Conservation (phyloP, 2,888 invertebrate species). For the Holacanthella duospinosa region DNA sequence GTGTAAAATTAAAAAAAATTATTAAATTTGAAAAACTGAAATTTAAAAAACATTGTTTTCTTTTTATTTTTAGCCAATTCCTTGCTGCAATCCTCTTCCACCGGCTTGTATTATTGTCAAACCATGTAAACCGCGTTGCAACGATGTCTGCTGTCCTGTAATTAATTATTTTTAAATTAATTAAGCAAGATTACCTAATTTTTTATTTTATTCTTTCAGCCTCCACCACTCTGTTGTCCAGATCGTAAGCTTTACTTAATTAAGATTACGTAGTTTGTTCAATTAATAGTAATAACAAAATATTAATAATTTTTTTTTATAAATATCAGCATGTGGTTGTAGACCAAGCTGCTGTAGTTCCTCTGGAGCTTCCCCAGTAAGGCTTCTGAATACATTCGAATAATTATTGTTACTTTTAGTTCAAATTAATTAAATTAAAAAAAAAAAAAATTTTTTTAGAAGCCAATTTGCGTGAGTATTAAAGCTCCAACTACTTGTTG, state of each 20-base stretch:
- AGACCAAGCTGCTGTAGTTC: neutral
- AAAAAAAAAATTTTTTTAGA: no score
- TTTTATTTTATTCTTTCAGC: neutral
- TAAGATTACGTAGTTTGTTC: neutral
- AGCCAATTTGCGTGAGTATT: neutral
- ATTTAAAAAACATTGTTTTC: neutral
- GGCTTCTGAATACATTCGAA: neutral
- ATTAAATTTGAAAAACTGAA: no score
- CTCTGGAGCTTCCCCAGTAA: neutral
- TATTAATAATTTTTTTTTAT: neutral
- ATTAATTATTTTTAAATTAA: neutral
- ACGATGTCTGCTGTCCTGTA: conserved; percentile 1
- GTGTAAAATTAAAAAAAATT: neutral
- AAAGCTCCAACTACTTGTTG: neutral
- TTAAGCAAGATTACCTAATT: neutral
- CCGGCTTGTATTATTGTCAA: neutral
- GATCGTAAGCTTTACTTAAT: neutral
- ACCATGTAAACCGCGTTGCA: neutral
- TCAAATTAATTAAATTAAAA: neutral
- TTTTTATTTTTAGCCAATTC: neutral
- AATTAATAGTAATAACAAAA: neutral
- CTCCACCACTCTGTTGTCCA: neutral
- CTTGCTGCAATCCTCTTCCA: neutral
- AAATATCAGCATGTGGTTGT: neutral
- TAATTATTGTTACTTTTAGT: no score